These are phyloP conservation scores for Rattus norvegicus DNA, from an alignment of 2,113 vertebrate species.

Conservation along the genomic window DNA sequence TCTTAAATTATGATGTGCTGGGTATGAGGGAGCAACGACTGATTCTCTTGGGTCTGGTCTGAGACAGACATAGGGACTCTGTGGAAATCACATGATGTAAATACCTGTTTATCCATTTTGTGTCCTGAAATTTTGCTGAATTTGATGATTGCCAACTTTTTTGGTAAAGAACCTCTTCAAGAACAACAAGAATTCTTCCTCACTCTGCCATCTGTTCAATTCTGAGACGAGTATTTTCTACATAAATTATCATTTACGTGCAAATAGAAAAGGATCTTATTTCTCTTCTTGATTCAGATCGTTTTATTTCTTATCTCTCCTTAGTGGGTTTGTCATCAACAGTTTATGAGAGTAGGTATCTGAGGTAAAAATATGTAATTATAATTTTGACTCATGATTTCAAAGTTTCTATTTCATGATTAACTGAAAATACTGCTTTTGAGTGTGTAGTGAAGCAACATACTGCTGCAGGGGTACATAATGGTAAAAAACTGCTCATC, in stretches of 20 bases:
- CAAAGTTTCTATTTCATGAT: neutral
- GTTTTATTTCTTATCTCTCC: neutral
- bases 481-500: neutral
- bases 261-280: too few species aligned
- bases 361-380: neutral
- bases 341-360: neutral
- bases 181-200: neutral
- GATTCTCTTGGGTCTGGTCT: fast-evolving
- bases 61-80: neutral
- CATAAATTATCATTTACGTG: neutral
- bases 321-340: neutral
- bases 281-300: too few species aligned
- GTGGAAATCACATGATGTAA: neutral
- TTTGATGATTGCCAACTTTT: neutral
- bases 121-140: neutral
- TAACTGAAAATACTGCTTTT: neutral
- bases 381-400: neutral
- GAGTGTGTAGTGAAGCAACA: neutral
- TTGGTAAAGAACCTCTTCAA: neutral
- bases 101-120: neutral
- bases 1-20: neutral
- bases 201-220: neutral
- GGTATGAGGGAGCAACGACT: neutral
- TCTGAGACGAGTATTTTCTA: neutral
- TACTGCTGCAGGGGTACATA: too few species aligned